phyloP scores from a whole-genome alignment of 2,113 vertebrate genomes.

The Silurus meridionalis region DNA sequence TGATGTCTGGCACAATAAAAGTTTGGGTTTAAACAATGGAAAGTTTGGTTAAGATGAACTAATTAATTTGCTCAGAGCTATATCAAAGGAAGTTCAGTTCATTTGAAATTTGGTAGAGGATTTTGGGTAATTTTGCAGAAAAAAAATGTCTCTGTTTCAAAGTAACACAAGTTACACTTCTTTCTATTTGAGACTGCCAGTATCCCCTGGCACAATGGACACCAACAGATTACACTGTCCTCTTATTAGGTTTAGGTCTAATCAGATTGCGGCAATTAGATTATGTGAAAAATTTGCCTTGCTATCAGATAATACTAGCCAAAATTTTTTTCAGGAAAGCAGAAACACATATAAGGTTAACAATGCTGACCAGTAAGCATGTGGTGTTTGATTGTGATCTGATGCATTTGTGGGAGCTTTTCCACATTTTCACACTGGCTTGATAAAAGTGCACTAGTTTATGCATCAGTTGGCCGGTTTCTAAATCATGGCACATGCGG shows the following conservation, averaged over 20 bases:
- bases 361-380: slow-evolving; percentile 26
- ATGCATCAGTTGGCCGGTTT: slow-evolving; percentile 2
- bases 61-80: not conserved
- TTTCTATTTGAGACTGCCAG: slow-evolving; percentile 29
- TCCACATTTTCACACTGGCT: not conserved
- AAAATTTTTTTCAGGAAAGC: slow-evolving; percentile 38
- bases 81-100: slow-evolving; percentile 2
- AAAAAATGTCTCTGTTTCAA: slow-evolving; percentile 35
- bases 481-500: not conserved
- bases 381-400: not conserved
- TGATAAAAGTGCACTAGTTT: not conserved
- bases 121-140: slow-evolving; percentile 41
- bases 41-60: not conserved
- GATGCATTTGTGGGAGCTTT: not conserved
- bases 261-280: slow-evolving; percentile 72
- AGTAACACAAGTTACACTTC: slow-evolving; percentile 37
- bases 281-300: slow-evolving; percentile 70
- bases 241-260: slow-evolving; percentile 68
- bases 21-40: not conserved
- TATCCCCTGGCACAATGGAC: slow-evolving; percentile 64
- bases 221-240: slow-evolving; percentile 59
- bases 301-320: slow-evolving; percentile 53
- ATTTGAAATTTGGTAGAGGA: slow-evolving; percentile 16
- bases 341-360: slow-evolving; percentile 3
- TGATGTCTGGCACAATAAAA: not conserved